Base-by-base conservation (phyloP, 35 echinoderm and acorn worm genomes). In the Ophiothrix spiculata region DNA sequence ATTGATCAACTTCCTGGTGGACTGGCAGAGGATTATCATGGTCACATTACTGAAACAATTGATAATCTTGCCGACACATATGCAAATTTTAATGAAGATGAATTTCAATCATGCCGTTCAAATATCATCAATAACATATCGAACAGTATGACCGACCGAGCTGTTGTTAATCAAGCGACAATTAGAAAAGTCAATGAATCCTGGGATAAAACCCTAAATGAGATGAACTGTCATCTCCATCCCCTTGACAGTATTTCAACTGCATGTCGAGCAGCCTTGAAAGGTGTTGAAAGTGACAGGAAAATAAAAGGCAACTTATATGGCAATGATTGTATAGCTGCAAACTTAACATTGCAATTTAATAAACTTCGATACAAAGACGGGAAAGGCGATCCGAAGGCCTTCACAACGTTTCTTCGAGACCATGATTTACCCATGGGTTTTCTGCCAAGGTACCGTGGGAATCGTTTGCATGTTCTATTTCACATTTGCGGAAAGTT, bases 291-390 rank as follows among this genome's bases (percentile, higher is more conserved):
- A 23, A 41, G 0, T 85, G n/a, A n/a, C n/a, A n/a, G n/a, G n/a
- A n/a, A n/a, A 6, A 19, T 23, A 75, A 85, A 33, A 38, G 60
- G 1, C 13, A 37, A 15, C n/a, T 75, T 35, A n/a, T 85, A 0
- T 39, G 76, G 85, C 1, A 87, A 40, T 2, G 75, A 87, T 38
- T 87, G 85, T 41, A 56, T 79, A 19, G 35, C 21, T 31, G 77
- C 40, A 17, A 80, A 88, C 19, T 11, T 88, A 1, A 34, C 80
- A 8, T 16, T 88, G 0, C 77, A 80, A 80, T n/a, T 88, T 1
- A 88, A 80, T n/a, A 88, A 69, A 29, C 39, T 88, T 4, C 4
- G 86, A 15, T 88, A 38, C 15, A 88, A 88, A 80, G 86, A 88
- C 17, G 86, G 86, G 19, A 80, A 80, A 32, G 86, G 76, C 2